Conservation (phyloP, 1,140 invertebrate species). For the Dendroctonus valens region DNA sequence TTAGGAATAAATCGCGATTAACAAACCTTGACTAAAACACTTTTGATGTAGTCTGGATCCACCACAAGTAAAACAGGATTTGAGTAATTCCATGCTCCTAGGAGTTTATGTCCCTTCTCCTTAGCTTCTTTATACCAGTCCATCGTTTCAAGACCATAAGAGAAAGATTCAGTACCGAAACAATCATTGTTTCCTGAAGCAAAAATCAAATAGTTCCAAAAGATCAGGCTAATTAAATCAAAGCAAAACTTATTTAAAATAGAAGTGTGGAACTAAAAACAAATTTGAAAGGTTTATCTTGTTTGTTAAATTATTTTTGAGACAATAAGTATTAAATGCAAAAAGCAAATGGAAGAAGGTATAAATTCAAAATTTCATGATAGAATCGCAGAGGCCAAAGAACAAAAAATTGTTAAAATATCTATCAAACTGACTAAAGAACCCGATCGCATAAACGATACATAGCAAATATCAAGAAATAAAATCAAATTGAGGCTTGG, state of each 20-base stretch:
- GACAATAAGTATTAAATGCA: too few relatives aligned
- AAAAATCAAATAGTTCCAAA: not conserved
- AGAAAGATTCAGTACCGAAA: slow-evolving; percentile 6
- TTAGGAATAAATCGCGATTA: not conserved
- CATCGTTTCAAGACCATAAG: slow-evolving; percentile 15
- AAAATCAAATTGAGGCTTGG: too few relatives aligned
- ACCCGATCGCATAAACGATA: too few relatives aligned
- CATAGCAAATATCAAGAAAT: too few relatives aligned
- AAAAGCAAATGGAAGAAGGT: too few relatives aligned
- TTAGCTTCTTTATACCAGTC: slow-evolving; percentile 47
- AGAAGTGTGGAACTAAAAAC: too few relatives aligned
- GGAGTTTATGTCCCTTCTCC: slow-evolving; percentile 35
- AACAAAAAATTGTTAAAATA: too few relatives aligned
- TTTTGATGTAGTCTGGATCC: slow-evolving; percentile 54
- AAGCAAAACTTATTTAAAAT: too few relatives aligned
- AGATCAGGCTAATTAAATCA: not conserved
- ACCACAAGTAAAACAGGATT: slow-evolving; percentile 39
- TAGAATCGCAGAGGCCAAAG: too few relatives aligned
- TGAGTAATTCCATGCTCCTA: slow-evolving; percentile 34
- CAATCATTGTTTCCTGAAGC: slow-evolving; percentile 20
- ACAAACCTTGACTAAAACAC: slow-evolving; percentile 49
- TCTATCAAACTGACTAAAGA: too few relatives aligned
- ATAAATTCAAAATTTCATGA: too few relatives aligned
- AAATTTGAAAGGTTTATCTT: too few relatives aligned
- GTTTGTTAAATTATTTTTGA: not conserved